Evolutionary conservation across 2,888 invertebrate species (phyloP), one percentile per base, ranked within the genome.

Genomic region (Agrochola litura): DNA sequence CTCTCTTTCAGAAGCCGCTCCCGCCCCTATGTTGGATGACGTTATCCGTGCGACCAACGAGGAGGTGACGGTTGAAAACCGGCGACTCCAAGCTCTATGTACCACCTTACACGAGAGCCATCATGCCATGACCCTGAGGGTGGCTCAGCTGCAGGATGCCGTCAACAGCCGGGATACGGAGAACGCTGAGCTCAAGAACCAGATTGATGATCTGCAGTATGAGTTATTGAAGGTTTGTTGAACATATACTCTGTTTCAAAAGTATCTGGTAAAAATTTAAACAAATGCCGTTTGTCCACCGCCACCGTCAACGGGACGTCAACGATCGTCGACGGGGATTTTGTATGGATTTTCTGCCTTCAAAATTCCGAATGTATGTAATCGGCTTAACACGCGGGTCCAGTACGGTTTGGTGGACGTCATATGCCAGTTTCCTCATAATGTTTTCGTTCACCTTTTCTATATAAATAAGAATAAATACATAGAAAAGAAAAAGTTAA

Each of bases 141-240:
- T 99, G 95, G 98, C 99, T 46, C 99, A 99, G 92, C 93, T 98
- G 52, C 98, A 98, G 93, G 99, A 99, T 91, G 98, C 98, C 0
- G 97, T 99, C 71, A 98, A 98, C 72, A 98, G 98, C 22, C 98
- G 99, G 88, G 99, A 99, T 95, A 99, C 99, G 0, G 98, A 99
- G 96, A 98, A 98, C 82, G 99, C 99, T 0, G 99, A 99, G 94
- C 96, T 99, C 73, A 98, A 99, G 93, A 99, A 99, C 94, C 99
- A 99, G 96, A 98, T 99, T 69, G 99, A 99, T 91, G 99, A 99
- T 93, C 95, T 99, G 73, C 99, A 99, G 93, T 99, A 99, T 91
- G 99, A 99, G 92, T 94, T 99, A 67, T 97, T 98, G 91, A 99
- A 99, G 97, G 98, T 96, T 52, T 43, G 74, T 73, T 16, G 19